Evolutionary conservation across 1,140 invertebrate genomes (phyloP).

Genomic region (Littorina saxatilis): DNA sequence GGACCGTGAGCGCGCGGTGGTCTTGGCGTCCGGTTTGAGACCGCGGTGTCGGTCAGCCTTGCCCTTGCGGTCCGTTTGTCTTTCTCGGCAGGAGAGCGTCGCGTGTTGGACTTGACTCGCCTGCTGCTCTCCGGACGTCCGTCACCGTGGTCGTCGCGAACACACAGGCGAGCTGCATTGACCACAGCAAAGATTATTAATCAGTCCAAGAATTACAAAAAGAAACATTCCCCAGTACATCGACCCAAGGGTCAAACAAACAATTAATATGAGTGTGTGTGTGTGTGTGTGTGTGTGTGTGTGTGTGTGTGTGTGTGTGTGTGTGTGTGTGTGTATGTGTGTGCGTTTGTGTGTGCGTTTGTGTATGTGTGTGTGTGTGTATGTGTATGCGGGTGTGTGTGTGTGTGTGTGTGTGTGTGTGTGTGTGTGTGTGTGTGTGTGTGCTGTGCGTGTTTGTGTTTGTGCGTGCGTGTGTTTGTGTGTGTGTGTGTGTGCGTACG

Average conservation of each 20-base stretch:
- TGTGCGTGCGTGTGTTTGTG: too few relatives aligned
- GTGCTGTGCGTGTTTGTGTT: too few relatives aligned
- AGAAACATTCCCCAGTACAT: background rate
- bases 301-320: background rate
- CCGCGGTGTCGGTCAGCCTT: background rate
- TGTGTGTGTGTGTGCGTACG: background rate
- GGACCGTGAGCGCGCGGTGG: background rate
- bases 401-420: background rate
- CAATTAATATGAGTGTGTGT: background rate
- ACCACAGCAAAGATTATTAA: too few relatives aligned
- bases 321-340: background rate
- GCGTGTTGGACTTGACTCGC: background rate
- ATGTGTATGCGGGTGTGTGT: background rate
- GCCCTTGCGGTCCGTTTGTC: conserved; percentile 1
- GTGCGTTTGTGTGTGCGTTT: background rate
- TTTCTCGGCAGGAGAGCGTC: background rate
- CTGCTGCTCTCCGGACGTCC: background rate
- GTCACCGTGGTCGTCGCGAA: background rate
- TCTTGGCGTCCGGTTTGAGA: conserved; percentile 8
- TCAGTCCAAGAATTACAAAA: too few relatives aligned
- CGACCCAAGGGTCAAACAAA: too few relatives aligned
- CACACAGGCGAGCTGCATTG: background rate
- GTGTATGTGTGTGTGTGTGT: background rate
- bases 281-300: background rate
- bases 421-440: background rate